Evolutionary conservation across 2,113 vertebrate species (phyloP), one percentile per base, ranked within the genome.

Genomic region (Apteryx mantelli): DNA sequence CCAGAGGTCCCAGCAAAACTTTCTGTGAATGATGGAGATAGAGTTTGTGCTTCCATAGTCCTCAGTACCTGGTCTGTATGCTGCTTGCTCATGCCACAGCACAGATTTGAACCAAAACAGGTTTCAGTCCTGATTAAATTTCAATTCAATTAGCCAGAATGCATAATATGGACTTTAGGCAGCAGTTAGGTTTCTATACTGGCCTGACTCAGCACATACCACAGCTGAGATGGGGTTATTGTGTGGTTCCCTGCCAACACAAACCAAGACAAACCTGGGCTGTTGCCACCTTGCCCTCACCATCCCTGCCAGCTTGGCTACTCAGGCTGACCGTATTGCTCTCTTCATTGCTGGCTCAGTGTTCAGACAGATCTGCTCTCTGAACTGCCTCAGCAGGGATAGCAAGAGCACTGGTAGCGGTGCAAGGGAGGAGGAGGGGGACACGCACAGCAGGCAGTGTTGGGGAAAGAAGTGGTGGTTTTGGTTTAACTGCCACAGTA

Each of bases 51-150:
- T 95, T 92, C 65, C 5, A 3, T 8, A 53, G 25, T 11, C 13
- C 11, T 75, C 15, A 34, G 6, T 36, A 75, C 20, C 12, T 58
- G 5, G 4, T 30, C n/a, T 65, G 3, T 55, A 7, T 64, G 13
- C 5, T 79, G 61, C 25, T 56, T 7, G 8, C 32, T 89, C 61
- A 60, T 40, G 25, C 55, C 70, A 73, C 25, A 69, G 52, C 34
- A 58, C 0, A 4, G 22, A 69, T 82, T 82, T 80, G 36, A 77
- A 85, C 6, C 4, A 69, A 86, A 89, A 11, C 17, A 93, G 5
- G 38, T 65, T 65, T 93, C 75, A 91, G 12, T 80, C 34, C 70
- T 82, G 56, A 80, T 87, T 77, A 88, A 68, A 82, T 68, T 76
- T 82, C 25, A 89, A 38, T 48, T 91, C 19, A 56, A 1, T 80